Conservation (phyloP, 2,113 vertebrate species). For the Turdus rufiventris region DNA sequence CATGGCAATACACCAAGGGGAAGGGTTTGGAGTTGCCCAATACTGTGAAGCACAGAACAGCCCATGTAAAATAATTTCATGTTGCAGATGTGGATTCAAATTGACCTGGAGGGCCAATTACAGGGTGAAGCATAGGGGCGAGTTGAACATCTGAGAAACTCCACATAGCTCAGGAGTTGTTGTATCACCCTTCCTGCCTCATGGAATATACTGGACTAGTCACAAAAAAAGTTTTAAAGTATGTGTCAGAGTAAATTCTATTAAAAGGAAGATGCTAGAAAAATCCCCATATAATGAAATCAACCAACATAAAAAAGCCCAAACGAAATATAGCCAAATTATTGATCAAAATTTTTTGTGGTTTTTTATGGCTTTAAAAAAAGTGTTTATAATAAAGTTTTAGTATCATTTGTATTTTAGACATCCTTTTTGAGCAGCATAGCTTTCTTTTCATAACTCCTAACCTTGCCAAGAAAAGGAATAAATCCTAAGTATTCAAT, state of each 20-base stretch:
- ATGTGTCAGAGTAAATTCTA: background rate
- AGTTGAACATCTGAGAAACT: rapidly evolving
- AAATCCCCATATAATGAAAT: background rate
- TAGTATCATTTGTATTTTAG: background rate
- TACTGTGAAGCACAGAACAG: background rate
- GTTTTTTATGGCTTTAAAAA: background rate
- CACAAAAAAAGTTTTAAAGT: background rate
- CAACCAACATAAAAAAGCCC: background rate
- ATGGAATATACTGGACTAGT: background rate
- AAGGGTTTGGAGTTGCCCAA: background rate
- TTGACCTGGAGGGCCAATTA: background rate
- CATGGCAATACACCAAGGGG: background rate
- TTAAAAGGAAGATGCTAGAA: background rate
- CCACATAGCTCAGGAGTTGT: background rate
- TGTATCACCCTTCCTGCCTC: background rate
- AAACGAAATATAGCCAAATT: background rate
- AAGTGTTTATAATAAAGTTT: background rate
- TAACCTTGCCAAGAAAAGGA: background rate
- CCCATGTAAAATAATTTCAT: background rate
- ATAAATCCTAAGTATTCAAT: background rate
- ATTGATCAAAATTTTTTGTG: background rate
- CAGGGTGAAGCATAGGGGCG: background rate
- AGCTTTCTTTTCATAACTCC: background rate
- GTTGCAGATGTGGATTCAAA: background rate
- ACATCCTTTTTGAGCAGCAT: background rate